Base-by-base conservation (phyloP, 2,888 invertebrate genomes). In the Parnassius apollo region DNA sequence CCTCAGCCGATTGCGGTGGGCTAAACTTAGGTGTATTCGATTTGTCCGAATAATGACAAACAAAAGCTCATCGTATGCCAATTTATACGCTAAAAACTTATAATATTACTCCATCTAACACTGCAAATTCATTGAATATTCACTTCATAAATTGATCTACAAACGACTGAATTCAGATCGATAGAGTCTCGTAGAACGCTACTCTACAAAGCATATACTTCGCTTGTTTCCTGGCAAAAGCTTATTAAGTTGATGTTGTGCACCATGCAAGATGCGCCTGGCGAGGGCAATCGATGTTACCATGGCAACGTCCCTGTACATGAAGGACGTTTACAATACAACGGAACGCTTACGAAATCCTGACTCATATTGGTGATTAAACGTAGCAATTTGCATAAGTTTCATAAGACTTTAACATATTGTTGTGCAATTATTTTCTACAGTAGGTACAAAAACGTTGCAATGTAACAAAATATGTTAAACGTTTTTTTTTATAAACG, bases 231-330 rank as follows among this genome's bases (percentile, higher is more conserved):
- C 55, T 66, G 65, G 68, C 72, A 72, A 72, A 76, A 71, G 73
- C 75, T 81, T 81, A 84, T 83, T 83, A 82, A 78, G 77, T 80
- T 69, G 68, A 74, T 73, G 75, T 83, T 80, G 80, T 84, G 85
- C 82, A 82, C 78, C 71, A 71, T 86, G 88, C 86, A 86, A 84
- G 86, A 88, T 88, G 88, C 87, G 84, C 81, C 76, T 69, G 77
- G 71, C 77, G 71, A 66, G 75, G 75, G 73, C 81, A 88, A 88
- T 88, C 89, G 88, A 88, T 88, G 85, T 89, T 74, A 70, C 83
- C 81, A 86, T 86, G 82, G 81, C 75, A 77, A 89, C 89, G 80
- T 68, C 71, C 71, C 76, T 71, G 71, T 71, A 75, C 71, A 64
- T 69, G 67, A 71, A 69, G 66, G 66, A 64, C 68, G 56, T 69